These are phyloP conservation scores for Troides helena DNA, from an alignment of 2,888 invertebrate species.

Conservation along the genomic window DNA sequence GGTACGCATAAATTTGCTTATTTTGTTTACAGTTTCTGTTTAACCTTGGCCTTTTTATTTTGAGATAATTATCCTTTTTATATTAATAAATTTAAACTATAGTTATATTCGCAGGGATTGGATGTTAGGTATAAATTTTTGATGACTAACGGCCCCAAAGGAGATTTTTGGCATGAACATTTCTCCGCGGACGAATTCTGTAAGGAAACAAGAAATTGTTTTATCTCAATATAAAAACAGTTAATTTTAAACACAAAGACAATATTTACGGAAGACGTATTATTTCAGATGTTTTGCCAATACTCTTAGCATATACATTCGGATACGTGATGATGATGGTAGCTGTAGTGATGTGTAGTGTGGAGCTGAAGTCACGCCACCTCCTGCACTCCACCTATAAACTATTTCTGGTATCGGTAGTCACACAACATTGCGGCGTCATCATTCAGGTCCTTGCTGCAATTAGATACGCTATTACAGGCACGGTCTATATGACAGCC, in stretches of 20 bases:
- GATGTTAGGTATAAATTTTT: conserved; percentile 88
- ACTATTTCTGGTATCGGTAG: conserved; percentile 86
- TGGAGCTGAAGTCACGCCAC: conserved; percentile 88
- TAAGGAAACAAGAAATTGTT: conserved; percentile 67
- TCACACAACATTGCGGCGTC: conserved; percentile 86
- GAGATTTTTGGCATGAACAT: conserved; percentile 92
- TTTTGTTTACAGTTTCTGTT: too few species aligned
- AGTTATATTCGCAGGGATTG: conserved; percentile 81
- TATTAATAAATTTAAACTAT: not conserved
- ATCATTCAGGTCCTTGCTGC: conserved; percentile 85
- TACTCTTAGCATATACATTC: conserved; percentile 86
- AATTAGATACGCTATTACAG: conserved; percentile 88
- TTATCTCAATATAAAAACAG: not conserved
- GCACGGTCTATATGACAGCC: conserved; percentile 79
- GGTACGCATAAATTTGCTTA: too few species aligned
- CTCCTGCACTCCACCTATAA: conserved; percentile 94
- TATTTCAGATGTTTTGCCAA: conserved; percentile 90
- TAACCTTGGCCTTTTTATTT: not conserved
- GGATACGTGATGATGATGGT: conserved; percentile 86
- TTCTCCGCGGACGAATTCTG: conserved; percentile 98
- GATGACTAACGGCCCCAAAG: conserved; percentile 92
- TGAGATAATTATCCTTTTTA: not conserved
- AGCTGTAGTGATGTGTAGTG: conserved; percentile 86
- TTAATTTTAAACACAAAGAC: too few species aligned
- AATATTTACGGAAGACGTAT: not conserved